Evolutionary conservation across 2,888 invertebrate genomes (phyloP), one percentile per base, ranked within the genome.

Genomic region (Palloptera scutellata): DNA sequence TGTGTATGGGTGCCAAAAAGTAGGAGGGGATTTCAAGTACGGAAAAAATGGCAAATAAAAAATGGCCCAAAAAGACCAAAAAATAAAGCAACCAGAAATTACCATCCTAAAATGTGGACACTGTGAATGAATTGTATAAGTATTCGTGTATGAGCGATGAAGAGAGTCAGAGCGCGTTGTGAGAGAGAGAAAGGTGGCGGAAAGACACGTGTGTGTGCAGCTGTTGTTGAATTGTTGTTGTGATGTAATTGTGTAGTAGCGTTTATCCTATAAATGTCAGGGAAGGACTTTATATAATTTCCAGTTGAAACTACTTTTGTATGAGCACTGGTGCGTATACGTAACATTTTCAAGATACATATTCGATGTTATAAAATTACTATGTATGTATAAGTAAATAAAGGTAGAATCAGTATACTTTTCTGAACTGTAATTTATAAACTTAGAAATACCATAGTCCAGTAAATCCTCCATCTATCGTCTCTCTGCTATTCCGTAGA

Each of bases 71-170:
- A 64, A 51, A 64, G 40, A 3, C 19, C 12, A n/a, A 51, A 51
- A 30, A 55, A 59, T 61, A 59, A 20, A 15, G 45, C 54, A 66
- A 69, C 20, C 52, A 69, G 51, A 69, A 66, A 68, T 63, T 63
- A 20, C 54, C 63, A 55, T 54, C 63, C 64, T 64, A 64, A 64
- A 48, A 55, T 53, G 53, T 67, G 57, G 52, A 57, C 67, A 59
- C 58, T 58, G 58, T 64, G 59, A 52, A 64, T 53, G 19, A 17
- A 9, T 45, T 30, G 10, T 48, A 30, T 41, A 42, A 58, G 19
- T 42, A 5, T 51, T 13, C 42, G 11, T 10, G 51, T 42, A 11
- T 60, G 52, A 48, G 48, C 11, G 54, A n/a, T 20, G 20, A 1
- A 48, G 15, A n/a, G 48, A 3, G 48, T 5, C 2, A 48, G 15